Base-by-base conservation (phyloP, 2,113 vertebrate genomes). In the Menura novaehollandiae region DNA sequence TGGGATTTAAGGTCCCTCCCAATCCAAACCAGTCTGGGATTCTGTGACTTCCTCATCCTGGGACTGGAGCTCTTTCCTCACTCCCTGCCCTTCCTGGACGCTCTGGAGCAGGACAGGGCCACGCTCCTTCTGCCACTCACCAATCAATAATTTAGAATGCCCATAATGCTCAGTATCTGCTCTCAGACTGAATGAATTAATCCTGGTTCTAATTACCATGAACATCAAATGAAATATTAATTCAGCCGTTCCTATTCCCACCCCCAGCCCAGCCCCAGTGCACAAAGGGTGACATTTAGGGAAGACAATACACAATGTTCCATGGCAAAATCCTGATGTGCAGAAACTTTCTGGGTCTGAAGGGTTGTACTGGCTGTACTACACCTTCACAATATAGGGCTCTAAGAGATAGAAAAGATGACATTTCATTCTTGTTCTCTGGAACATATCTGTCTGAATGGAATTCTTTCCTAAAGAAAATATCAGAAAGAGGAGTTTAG, bases 361-460 rank as follows among this genome's bases (percentile, higher is more conserved):
- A 80, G 85, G 74, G 9, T 6, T 76, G 55, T 27, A 10, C 39
- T 33, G 60, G 6, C 93, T 89, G 81, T 11, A 18, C 43, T 14
- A 32, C 46, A 58, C n/a, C 59, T 74, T 76, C 73, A 88, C 82
- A 94, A 88, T 67, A 37, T 35, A 24, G 32, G 47, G 26, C 55
- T 92, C 68, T 39, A 47, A 60, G 23, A 84, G 84, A 91, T 72
- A 94, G 8, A 94, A 95, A 85, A 32, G 95, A 37, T 93, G 66
- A 87, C 24, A 83, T 95, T 95, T 95, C 43, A 46, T 77, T 74
- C 94, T 66, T 83, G 83, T 77, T 74, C 58, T 16, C 69, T 39
- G 39, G 49, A 93, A 93, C 68, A 26, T 85, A 95, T 93, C 66
- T 71, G 53, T 91, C 87, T 91, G 80, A 96, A 95, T 52, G 72